These are phyloP conservation scores for Odiellus spinosus DNA, from an alignment of 2,888 invertebrate species.

Conservation along the genomic window DNA sequence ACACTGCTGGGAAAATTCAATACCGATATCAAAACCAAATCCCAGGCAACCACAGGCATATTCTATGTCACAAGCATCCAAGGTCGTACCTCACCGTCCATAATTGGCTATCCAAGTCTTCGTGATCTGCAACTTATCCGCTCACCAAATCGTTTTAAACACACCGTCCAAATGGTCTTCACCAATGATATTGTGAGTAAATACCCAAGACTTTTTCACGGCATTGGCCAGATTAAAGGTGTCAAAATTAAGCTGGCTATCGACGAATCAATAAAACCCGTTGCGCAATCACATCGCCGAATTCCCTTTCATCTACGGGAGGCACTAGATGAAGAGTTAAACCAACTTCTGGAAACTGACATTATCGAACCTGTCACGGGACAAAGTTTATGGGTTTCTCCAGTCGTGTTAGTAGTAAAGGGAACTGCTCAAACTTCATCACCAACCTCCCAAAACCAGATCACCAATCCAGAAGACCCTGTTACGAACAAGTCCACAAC, in stretches of 20 bases:
- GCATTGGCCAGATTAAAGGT: background rate
- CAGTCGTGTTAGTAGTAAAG: background rate
- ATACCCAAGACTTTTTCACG: background rate
- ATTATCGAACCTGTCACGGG: background rate
- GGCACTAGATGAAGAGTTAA: slow-evolving; percentile 3
- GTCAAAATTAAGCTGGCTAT: slow-evolving; percentile 7
- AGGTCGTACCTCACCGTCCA: too few relatives aligned
- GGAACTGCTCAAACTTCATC: background rate
- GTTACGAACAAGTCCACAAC: too few relatives aligned
- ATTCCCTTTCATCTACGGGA: slow-evolving; percentile 19
- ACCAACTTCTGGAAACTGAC: background rate
- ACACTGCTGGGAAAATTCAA: too few relatives aligned
- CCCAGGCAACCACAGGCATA: too few relatives aligned
- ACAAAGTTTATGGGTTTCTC: background rate
- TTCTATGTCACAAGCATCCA: too few relatives aligned
- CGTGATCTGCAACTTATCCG: too few relatives aligned
- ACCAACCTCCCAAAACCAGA: too few relatives aligned
- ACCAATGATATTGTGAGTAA: background rate
- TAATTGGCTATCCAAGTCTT: too few relatives aligned
- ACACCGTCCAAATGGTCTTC: too few relatives aligned
- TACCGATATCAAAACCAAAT: too few relatives aligned
- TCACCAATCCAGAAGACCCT: too few relatives aligned
- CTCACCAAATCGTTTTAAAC: too few relatives aligned
- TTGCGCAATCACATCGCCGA: slow-evolving; percentile 14
- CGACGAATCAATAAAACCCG: slow-evolving; percentile 10